Evolutionary conservation across 2,888 invertebrate species (phyloP), one percentile per base, ranked within the genome.

Genomic region (Copidosoma aretas): DNA sequence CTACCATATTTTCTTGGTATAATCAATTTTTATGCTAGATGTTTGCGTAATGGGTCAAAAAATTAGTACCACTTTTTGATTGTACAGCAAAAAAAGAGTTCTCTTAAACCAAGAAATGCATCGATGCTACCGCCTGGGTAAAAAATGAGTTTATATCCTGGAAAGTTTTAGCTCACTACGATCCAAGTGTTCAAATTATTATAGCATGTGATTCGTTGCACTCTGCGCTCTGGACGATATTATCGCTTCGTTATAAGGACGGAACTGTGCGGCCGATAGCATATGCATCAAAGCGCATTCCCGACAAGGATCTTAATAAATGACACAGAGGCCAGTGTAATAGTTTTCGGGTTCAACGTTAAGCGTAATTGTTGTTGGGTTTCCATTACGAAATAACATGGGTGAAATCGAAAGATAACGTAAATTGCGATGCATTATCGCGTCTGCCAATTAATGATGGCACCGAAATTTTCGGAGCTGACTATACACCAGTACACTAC

Each of bases 21-120:
- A 8, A 32, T 32, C 8, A 32, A 32, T 8, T 32, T 32, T 32
- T 32, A 32, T 32, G n/a, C 52, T 76, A 32, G 70, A 60, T 81
- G 80, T 68, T 68, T 81, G 1, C 65, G 73, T 56, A 75, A 77
- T 60, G 70, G 77, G 58, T 64, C 77, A 5, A 39, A 32, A 73
- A 75, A 67, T 2, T 66, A 32, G 8, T 3, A 32, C 32, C 32
- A 32, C 32, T 32, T 32, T 32, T 32, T 8, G 32, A 32, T 5
- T 79, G 8, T 58, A 76, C 10, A 66, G 68, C 51, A 70, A 75
- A 17, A 70, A 61, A n/a, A 61, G 70, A 32, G 74, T 72, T 49
- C n/a, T 56, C 19, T 32, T 32, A 22, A 46, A 21, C 22, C 10
- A 17, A 61, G 19, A 1, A 10, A 32, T 14, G 25, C 24, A 10